Conservation (phyloP, 2,888 invertebrate genomes). For the Drosophila picticornis region DNA sequence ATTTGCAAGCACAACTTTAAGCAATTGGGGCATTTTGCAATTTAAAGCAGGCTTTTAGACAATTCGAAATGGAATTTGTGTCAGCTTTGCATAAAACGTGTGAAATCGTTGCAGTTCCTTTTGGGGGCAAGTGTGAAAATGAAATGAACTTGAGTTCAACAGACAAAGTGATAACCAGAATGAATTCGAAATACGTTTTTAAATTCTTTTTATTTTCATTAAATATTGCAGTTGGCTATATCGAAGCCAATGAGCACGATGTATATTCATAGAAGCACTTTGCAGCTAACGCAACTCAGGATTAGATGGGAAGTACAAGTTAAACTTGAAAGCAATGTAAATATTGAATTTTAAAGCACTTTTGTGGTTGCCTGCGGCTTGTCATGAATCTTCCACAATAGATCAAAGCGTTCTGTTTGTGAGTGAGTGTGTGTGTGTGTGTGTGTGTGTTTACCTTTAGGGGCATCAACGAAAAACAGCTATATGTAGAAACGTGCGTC, state of each 20-base stretch:
- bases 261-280: conserved; percentile 6
- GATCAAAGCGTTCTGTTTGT: conserved; percentile 30
- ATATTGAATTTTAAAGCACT: conserved; percentile 35
- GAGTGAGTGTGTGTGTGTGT: conserved; percentile 7
- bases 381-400: conserved; percentile 43
- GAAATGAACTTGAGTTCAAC: not conserved
- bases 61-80: conserved; percentile 13
- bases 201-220: not conserved
- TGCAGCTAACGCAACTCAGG: not conserved
- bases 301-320: not conserved
- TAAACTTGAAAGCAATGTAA: conserved; percentile 6
- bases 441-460: conserved; percentile 33
- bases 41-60: conserved; percentile 54
- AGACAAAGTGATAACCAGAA: conserved; percentile 1
- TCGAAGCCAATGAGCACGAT: not conserved
- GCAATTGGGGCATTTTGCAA: conserved; percentile 45
- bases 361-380: conserved; percentile 21
- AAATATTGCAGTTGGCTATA: not conserved
- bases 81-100: conserved; percentile 4
- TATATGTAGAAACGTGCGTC: conserved; percentile 50
- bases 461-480: conserved; percentile 37
- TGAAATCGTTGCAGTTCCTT: conserved; percentile 5
- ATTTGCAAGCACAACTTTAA: conserved; percentile 69
- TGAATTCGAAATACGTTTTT: conserved; percentile 1
- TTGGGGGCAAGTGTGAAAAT: conserved; percentile 12